A percentile compares a stretch with the other conserved stretches of the same genome.
phyloP scores from a whole-genome alignment of 2,797 vertebrate species.

The Falco novaeseelandiae region DNA sequence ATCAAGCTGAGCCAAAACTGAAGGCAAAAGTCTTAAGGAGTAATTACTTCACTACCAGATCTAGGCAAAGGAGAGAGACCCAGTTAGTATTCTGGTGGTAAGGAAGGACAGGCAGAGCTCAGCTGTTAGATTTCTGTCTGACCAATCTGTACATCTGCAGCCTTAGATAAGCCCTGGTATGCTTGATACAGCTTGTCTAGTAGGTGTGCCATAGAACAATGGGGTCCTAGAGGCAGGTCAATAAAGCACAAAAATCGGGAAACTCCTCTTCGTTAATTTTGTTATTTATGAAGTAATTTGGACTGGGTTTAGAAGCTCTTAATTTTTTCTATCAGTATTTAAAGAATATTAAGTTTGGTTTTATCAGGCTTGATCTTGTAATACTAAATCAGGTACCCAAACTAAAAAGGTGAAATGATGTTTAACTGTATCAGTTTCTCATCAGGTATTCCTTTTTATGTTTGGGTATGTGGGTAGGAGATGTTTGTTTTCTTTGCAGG shows the following conservation, averaged over 20 bases:
- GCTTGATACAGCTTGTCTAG: not conserved
- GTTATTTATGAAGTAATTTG: not conserved
- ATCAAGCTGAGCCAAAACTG: not conserved
- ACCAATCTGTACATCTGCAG: not conserved
- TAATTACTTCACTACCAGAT: not conserved
- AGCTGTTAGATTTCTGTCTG: not conserved
- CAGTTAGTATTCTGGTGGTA: not conserved
- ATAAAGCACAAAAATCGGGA: not conserved
- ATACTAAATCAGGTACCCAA: not conserved
- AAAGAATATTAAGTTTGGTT: not conserved
- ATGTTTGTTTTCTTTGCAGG: constrained; percentile 79
- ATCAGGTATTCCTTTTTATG: not conserved
- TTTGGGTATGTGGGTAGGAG: not conserved
- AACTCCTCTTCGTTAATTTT: not conserved
- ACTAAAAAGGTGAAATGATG: not conserved
- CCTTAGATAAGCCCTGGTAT: not conserved
- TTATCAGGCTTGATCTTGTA: not conserved
- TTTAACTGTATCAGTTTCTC: not conserved
- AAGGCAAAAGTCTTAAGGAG: not conserved
- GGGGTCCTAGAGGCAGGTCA: not conserved
- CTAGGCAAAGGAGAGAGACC: not conserved
- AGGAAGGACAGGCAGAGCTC: not conserved
- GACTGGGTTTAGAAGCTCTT: not conserved
- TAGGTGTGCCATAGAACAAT: not conserved
- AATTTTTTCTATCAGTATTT: not conserved